Evolutionary conservation across 2,113 vertebrate genomes (phyloP), one percentile per base, ranked within the genome.

Genomic region (Galeopterus variegatus): DNA sequence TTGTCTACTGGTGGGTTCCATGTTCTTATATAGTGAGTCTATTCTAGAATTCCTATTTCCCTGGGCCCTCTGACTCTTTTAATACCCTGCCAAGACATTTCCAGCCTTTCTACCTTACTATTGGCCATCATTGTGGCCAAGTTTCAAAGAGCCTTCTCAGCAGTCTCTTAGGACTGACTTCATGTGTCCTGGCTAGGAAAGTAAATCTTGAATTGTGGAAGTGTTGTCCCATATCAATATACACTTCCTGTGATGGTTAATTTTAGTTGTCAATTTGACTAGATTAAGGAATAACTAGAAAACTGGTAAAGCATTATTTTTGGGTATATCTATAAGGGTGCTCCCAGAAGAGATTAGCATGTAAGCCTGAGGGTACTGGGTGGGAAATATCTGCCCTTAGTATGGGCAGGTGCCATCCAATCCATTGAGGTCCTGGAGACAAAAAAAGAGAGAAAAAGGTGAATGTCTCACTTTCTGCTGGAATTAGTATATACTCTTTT

Each of bases 141-240:
- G 33, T 73, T 93, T 90, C 36, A 50, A 23, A 69, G 52, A 95
- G 8, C 24, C 76, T 88, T 95, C 80, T 92, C 33, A 82, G 58
- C 65, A 94, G 65, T 13, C 13, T 72, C 14, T 92, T 88, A 70
- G 67, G 31, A 54, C 58, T 95, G 58, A 4, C 50, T 90, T 72
- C 11, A 52, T 2, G 14, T 72, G 21, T 92, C 26, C n/a, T 96
- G 48, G 28, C 2, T 87, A 67, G 62, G 56, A 80, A 93, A 88
- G 24, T 86, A 54, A 77, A 88, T 89, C 14, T 56, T 87, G 52
- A 90, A 50, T 80, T 95, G 45, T 79, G 8, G 50, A 77, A 85
- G 18, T 81, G 8, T 84, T 92, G 7, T 89, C 64, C 14, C 48
- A 4, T 62, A 45, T 94, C 64, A 70, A 0, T 81, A 41, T 56